These are phyloP conservation scores for Parazoanthus darwini DNA, from an alignment of 92 coral and sea anemone species.

Conservation along the genomic window DNA sequence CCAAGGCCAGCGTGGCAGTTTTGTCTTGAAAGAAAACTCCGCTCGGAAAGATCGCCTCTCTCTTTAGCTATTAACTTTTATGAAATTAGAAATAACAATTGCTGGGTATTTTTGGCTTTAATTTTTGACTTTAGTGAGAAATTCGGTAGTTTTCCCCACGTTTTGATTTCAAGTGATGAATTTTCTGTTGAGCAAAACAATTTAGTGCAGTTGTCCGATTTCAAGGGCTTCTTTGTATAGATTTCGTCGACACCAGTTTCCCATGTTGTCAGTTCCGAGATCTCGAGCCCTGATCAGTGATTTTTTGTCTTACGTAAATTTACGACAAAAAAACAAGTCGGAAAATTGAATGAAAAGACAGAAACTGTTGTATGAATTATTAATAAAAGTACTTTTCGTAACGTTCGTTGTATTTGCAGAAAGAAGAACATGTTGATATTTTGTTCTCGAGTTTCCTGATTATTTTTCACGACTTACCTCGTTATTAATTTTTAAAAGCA, in stretches of 20 bases:
- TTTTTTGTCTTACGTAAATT: conserved; percentile 2
- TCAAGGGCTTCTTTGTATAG: conserved; percentile 28
- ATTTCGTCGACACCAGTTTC: neutral
- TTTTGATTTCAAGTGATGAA: conserved; percentile 31
- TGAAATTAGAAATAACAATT: neutral
- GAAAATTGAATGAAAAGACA: conserved; percentile 3
- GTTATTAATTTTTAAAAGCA: conserved; percentile 6
- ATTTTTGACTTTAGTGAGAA: neutral
- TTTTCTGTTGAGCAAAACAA: conserved; percentile 24
- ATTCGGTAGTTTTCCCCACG: conserved; percentile 31
- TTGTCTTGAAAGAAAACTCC: conserved; percentile 23
- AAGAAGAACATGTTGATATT: conserved; percentile 9
- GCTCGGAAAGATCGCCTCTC: neutral
- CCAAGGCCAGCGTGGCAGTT: conserved; percentile 41
- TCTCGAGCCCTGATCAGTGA: neutral
- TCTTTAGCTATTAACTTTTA: neutral
- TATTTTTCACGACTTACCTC: neutral
- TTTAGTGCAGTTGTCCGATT: conserved; percentile 2
- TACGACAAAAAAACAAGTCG: neutral
- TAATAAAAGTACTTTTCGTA: conserved; percentile 16
- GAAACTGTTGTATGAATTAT: conserved; percentile 25
- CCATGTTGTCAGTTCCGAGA: neutral
- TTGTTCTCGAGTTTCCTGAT: neutral
- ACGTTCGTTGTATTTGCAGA: conserved; percentile 21
- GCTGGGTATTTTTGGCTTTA: neutral